Evolutionary conservation across 2,888 invertebrate genomes (phyloP).

Genomic region (Punctoribates punctum): DNA sequence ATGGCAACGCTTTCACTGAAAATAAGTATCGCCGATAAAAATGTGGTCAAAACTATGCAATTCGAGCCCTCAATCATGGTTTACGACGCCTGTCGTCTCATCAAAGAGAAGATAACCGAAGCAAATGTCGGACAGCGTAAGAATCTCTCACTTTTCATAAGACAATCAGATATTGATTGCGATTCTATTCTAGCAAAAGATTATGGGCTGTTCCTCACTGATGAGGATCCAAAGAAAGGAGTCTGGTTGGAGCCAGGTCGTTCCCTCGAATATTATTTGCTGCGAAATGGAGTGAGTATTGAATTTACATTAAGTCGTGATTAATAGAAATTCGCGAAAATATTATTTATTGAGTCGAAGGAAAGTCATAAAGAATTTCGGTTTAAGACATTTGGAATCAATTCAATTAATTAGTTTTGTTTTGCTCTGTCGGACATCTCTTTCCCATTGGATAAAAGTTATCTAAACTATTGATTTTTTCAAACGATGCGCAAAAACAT

Average conservation of each 20-base stretch:
- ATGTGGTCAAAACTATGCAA: conserved; percentile 90
- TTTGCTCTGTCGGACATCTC: not conserved
- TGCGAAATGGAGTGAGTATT: conserved; percentile 70
- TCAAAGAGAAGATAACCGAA: conserved; percentile 90
- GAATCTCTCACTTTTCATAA: conserved; percentile 59
- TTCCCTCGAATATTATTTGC: conserved; percentile 91
- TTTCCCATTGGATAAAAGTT: conserved; percentile 24
- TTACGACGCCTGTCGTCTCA: conserved; percentile 91
- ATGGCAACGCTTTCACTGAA: conserved; percentile 55
- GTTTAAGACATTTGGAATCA: conserved; percentile 3
- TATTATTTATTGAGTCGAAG: not conserved
- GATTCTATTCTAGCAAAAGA: conserved; percentile 70
- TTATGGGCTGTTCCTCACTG: conserved; percentile 92
- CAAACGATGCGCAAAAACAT: not conserved
- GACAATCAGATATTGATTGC: too few relatives aligned
- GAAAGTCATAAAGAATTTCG: not conserved
- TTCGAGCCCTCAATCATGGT: conserved; percentile 93
- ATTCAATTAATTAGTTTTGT: conserved; percentile 32
- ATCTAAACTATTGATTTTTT: conserved; percentile 21
- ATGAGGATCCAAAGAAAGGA: conserved; percentile 93
- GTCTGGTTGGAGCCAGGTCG: conserved; percentile 95
- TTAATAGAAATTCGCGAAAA: not conserved
- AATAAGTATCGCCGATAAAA: conserved; percentile 57
- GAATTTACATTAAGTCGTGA: not conserved
- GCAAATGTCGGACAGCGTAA: conserved; percentile 81